Percentiles rank a stretch among this genome's conserved stretches.
Evolutionary conservation across 2,888 invertebrate species (phyloP).

Genomic region (Entomobrya proxima): DNA sequence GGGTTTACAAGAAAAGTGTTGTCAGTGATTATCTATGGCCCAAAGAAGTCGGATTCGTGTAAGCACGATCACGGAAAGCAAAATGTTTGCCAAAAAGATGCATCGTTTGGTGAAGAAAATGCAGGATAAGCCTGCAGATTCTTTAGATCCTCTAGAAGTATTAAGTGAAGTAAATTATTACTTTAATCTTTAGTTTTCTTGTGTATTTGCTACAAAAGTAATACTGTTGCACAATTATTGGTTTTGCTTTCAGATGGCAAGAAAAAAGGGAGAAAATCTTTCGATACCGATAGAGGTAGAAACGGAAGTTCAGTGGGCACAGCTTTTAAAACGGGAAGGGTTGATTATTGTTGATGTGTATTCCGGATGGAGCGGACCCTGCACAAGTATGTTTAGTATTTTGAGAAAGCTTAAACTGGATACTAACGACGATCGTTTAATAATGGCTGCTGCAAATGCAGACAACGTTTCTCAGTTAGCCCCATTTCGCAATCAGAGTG

Average conservation of each 20-base stretch:
- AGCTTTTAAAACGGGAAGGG: constrained; percentile 72
- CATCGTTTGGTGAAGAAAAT: constrained; percentile 57
- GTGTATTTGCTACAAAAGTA: neutral
- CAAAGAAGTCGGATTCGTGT: constrained; percentile 26
- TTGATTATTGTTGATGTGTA: constrained; percentile 74
- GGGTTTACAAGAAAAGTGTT: neutral
- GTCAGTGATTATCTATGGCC: constrained; percentile 29
- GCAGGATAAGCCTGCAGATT: constrained; percentile 48
- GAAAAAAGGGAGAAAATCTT: constrained; percentile 61
- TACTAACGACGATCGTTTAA: constrained; percentile 72
- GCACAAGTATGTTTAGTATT: constrained; percentile 72
- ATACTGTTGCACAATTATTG: neutral
- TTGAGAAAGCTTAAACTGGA: constrained; percentile 73
- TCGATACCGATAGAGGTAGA: constrained; percentile 70
- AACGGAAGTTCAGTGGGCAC: constrained; percentile 72
- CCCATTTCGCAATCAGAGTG: constrained; percentile 74
- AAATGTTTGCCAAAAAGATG: constrained; percentile 57
- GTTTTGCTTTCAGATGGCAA: constrained; percentile 50
- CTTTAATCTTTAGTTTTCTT: too few relatives aligned
- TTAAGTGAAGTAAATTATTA: constrained; percentile 46
- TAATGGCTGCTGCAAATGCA: constrained; percentile 64
- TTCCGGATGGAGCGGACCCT: constrained; percentile 74
- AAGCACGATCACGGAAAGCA: constrained; percentile 27
- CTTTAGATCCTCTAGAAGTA: constrained; percentile 24
- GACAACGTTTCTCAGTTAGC: constrained; percentile 71